These are phyloP conservation scores for Anodontia alba DNA, from an alignment of 2,888 invertebrate species.

Conservation along the genomic window DNA sequence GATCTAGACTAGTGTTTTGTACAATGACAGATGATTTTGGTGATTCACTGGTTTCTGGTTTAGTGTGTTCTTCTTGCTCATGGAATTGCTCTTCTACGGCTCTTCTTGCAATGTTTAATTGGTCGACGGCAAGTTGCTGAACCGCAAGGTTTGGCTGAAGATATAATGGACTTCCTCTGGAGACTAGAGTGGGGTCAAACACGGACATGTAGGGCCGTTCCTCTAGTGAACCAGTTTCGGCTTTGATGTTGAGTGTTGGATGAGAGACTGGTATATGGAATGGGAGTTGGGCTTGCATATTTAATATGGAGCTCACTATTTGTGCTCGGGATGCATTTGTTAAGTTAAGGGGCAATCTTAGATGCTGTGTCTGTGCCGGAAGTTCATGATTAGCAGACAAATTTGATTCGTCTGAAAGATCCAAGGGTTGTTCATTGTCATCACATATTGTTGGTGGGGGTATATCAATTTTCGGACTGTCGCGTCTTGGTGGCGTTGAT, in stretches of 20 bases:
- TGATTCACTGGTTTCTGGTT: slow-evolving; percentile 33
- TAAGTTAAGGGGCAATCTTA: slow-evolving; percentile 57
- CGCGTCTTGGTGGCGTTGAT: slow-evolving; percentile 47
- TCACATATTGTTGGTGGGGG: slow-evolving; percentile 33
- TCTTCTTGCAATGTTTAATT: slow-evolving; percentile 44
- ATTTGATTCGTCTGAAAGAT: slow-evolving; percentile 63
- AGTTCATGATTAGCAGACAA: slow-evolving; percentile 50
- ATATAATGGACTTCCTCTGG: slow-evolving; percentile 43
- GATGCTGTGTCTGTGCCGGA: slow-evolving; percentile 41
- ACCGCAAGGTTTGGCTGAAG: slow-evolving; percentile 48
- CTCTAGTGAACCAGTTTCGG: slow-evolving; percentile 58
- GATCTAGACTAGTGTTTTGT: slow-evolving; percentile 76
- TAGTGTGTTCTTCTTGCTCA: neutral
- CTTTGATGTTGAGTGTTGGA: slow-evolving; percentile 57
- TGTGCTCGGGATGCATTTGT: slow-evolving; percentile 57
- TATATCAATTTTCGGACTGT: slow-evolving; percentile 42
- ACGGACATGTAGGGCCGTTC: slow-evolving; percentile 56
- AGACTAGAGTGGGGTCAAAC: slow-evolving; percentile 47
- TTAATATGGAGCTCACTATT: slow-evolving; percentile 54
- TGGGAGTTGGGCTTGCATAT: slow-evolving; percentile 62
- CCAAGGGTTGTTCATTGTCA: slow-evolving; percentile 58
- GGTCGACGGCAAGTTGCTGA: slow-evolving; percentile 52
- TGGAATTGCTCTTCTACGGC: neutral
- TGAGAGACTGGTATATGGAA: slow-evolving; percentile 53
- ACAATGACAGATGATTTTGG: slow-evolving; percentile 77